Percentiles rank a stretch among this genome's conserved stretches.
Conservation (phyloP, 1,140 invertebrate species). For the Penaeus chinensis region DNA sequence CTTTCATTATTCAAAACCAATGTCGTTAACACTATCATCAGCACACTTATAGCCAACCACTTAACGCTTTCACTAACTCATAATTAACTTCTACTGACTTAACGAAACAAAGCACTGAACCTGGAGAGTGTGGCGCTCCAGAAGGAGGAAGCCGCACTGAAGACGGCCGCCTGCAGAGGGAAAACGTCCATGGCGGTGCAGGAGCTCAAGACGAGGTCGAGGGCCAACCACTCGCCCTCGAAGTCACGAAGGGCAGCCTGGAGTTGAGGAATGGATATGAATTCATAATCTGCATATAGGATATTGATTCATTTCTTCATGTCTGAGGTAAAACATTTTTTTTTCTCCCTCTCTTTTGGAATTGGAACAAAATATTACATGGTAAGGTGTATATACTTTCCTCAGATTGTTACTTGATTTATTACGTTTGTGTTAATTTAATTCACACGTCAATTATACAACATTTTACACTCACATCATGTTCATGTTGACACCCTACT, state of each 20-base stretch:
- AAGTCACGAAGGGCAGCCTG: constrained; percentile 36
- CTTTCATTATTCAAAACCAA: background rate
- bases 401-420: too few species aligned
- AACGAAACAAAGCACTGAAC: background rate
- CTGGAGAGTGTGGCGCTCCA: constrained; percentile 27
- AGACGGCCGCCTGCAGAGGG: constrained; percentile 32
- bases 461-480: background rate
- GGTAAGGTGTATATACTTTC: too few species aligned
- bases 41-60: too few species aligned
- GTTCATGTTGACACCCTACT: background rate
- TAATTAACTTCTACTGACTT: too few species aligned
- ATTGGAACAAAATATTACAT: background rate
- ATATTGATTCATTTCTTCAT: background rate
- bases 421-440: too few species aligned
- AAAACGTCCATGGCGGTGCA: constrained; percentile 33
- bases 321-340: background rate
- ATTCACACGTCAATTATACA: background rate
- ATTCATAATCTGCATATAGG: background rate
- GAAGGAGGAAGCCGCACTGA: constrained; percentile 33
- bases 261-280: background rate
- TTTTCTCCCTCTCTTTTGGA: too few species aligned
- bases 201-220: constrained; percentile 36
- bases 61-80: too few species aligned
- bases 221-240: constrained; percentile 42
- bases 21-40: too few species aligned